Evolutionary conservation across 2,797 vertebrate species (phyloP), one percentile per base, ranked within the genome.

Genomic region (Picus viridis): DNA sequence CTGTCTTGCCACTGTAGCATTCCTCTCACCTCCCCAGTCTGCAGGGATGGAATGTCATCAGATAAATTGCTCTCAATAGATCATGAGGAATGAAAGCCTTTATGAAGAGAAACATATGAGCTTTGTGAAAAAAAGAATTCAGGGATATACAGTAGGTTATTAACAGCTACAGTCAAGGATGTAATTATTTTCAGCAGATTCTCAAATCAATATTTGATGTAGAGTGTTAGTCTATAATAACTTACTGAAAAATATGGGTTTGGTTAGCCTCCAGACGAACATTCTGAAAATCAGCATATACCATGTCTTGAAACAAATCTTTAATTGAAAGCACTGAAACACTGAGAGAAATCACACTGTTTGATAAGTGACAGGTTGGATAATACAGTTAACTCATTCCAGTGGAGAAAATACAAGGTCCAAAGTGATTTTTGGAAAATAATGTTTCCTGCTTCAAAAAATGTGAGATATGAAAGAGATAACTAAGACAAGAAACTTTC

Each of bases 281-380:
- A 63, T 64, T 78, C 34, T 92, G 64, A 73, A 92, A 67, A 94
- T 32, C 49, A 86, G 27, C 17, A 9, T 36, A 34, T 83, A 67
- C 53, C 19, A 0, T 86, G 92, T 86, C 80, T 91, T 45, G 39
- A 86, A 30, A 91, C 27, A 76, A 81, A 90, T 88, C 74, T 92
- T 73, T 84, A 88, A 90, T 71, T 93, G 92, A 88, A 95, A 92
- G 54, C 64, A 15, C 59, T 82, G 71, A 53, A 39, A 57, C 45
- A 71, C 3, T 2, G 57, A 36, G 45, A 92, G 67, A 92, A 95
- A 92, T 86, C 75, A 16, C 36, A 70, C 29, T 27, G 11, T 69
- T 95, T 88, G 67, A 76, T 94, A 76, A 73, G 32, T 61, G 63
- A 41, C 39, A 73, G 32, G 22, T 36, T 86, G 80, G 49, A 39